phyloP scores from a whole-genome alignment of 1,140 invertebrate species.

The Brachionus paranguensis region DNA sequence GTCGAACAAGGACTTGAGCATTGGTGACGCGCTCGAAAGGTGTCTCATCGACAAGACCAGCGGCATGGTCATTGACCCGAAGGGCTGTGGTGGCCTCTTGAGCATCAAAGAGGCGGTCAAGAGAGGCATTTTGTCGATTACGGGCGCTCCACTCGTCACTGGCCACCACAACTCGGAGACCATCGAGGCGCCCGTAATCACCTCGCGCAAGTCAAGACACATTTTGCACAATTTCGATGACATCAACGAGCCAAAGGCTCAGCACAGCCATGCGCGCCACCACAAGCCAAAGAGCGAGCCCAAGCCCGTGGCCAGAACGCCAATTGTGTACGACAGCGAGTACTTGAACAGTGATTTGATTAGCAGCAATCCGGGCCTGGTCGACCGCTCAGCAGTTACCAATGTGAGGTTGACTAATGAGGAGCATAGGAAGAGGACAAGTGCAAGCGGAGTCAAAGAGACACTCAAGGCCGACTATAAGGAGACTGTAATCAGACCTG shows the following conservation, averaged over 20 bases:
- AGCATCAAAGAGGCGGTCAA: constrained; percentile 35
- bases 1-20: constrained; percentile 15
- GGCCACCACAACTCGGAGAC: constrained; percentile 28
- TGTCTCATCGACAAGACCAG: neutral
- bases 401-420: constrained; percentile 12
- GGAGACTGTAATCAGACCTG: neutral
- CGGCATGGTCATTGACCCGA: constrained; percentile 29
- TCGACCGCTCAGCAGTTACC: neutral
- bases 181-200: constrained; percentile 1
- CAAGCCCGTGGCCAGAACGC: neutral
- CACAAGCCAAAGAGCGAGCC: neutral
- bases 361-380: neutral
- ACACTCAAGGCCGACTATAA: neutral
- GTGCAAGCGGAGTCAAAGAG: neutral
- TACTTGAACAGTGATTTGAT: neutral
- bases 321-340: neutral
- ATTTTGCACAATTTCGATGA: constrained; percentile 4
- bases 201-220: constrained; percentile 13
- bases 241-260: neutral
- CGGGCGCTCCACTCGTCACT: constrained; percentile 20
- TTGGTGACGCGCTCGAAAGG: constrained; percentile 16
- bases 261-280: neutral
- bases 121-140: constrained; percentile 13
- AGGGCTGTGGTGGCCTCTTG: neutral
- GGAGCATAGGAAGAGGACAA: constrained; percentile 23